Base-by-base conservation (phyloP, 2,113 vertebrate species). In the Amphiprion ocellaris region DNA sequence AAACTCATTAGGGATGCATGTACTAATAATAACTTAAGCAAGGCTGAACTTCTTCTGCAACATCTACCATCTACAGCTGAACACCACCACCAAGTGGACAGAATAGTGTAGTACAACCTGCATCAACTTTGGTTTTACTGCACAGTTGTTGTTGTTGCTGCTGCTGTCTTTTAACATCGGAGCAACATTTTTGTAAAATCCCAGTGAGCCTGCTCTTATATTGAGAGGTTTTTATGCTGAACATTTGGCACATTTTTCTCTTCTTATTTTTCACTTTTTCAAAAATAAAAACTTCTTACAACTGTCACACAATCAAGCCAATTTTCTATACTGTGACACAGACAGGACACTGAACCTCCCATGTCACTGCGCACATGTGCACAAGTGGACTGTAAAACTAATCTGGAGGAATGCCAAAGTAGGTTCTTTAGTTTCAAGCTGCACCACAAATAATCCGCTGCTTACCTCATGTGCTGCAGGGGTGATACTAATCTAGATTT, bases 41-140 rank as follows among this genome's bases (percentile, higher is more conserved):
- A 41, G 7, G 39, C 10, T 41, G 39, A 41, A 41, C 9, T 10
- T 12, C 14, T 15, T 44, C 11, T 44, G 24, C 12, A n/a, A 21
- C 61, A 44, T 12, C 17, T 10, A 26, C 9, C 21, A 58, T 23
- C 5, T 74, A n/a, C 23, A 78, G 71, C 17, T 65, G 6, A 73
- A 78, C 63, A 84, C 83, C 72, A 2, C 87, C 83, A 56, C 71
- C 89, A 26, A 53, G 79, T 89, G 92, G 82, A 19, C 47, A 77
- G 0, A 55, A 15, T 1, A 21, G 37, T 39, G 26, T 52, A 80
- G 33, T 75, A 72, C 74, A 78, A 16, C 23, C 11, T 21, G 2
- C 41, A 1, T 2, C 4, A 8, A 37, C 6, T 37, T 37, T 37
- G 33, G 30, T 37, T n/a, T 9, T 41, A 17, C 52, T 30, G 21